These are phyloP conservation scores for Parazoanthus atlanticus DNA, from an alignment of 92 coral and sea anemone genomes.

Conservation along the genomic window DNA sequence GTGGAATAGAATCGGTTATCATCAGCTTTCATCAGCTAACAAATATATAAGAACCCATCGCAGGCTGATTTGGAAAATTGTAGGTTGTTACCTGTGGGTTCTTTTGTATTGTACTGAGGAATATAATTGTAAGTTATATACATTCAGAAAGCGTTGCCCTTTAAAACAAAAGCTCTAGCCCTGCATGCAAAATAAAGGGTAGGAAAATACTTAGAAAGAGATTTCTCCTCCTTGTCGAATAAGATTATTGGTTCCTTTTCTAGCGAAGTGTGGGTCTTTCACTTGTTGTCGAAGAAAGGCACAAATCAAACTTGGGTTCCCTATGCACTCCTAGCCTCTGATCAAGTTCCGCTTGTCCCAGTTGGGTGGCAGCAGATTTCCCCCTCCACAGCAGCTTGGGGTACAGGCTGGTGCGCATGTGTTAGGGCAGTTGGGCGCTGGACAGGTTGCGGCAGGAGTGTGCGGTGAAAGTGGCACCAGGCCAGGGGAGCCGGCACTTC, in stretches of 20 bases:
- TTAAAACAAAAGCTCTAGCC: too few relatives aligned
- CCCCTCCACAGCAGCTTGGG: conserved; percentile 69
- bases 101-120: too few relatives aligned
- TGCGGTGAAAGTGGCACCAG: conserved; percentile 30
- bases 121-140: too few relatives aligned
- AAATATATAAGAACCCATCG: too few relatives aligned
- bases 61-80: too few relatives aligned
- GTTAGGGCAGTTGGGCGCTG: conserved; percentile 79
- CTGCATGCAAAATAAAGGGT: too few relatives aligned
- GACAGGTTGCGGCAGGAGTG: conserved; percentile 55
- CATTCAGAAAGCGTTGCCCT: too few relatives aligned
- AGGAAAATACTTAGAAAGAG: too few relatives aligned
- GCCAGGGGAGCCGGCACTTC: conserved; percentile 40
- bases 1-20: too few relatives aligned
- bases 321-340: conserved; percentile 7
- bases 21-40: too few relatives aligned
- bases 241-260: neutral
- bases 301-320: neutral
- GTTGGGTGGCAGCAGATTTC: conserved; percentile 52
- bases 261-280: neutral
- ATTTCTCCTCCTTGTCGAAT: neutral
- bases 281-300: neutral
- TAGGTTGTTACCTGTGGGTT: too few relatives aligned
- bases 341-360: conserved; percentile 73
- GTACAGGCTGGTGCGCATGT: conserved; percentile 89